Base-by-base conservation (phyloP, 2,113 vertebrate species). In the Leiothrix lutea region DNA sequence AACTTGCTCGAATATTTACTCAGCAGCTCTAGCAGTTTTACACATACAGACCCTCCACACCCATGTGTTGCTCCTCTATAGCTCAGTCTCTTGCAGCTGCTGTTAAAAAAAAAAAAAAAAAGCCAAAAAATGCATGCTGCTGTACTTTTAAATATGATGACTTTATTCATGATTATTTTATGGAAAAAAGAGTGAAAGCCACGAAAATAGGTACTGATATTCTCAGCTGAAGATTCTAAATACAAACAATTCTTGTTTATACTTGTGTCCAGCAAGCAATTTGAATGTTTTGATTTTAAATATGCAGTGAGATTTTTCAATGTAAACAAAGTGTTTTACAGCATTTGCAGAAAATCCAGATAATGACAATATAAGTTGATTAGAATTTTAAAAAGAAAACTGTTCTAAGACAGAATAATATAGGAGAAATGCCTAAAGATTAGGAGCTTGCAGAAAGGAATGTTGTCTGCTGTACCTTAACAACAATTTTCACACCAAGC, bases 161-260 rank as follows among this genome's bases (percentile, higher is more conserved):
- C 38, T 88, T 79, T 44, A 83, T 95, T 96, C 48, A 79, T 57
- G 4, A 86, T 79, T 44, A 48, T 51, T 61, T 72, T 54, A 71
- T 61, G 65, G 28, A 51, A 90, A 93, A 94, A 56, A 92, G 35
- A 80, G 79, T 8, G 36, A 92, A 95, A 92, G 47, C 8, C 36
- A 36, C 33, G 45, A 84, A 95, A 95, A 86, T 58, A 84, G 33
- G 57, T 94, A 80, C 62, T 65, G 62, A 38, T 54, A 80, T 54
- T 77, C 88, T 51, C 65, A 88, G 36, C 12, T 56, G 70, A 70
- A 83, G 96, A 45, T 58, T 94, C 86, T 92, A 93, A 95, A 93
- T 81, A 75, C 19, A 94, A 88, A 87, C 20, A 94, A 57, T 44
- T 72, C 31, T 87, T 80, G 9, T 51, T 93, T 93, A 82, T 42